Percentiles rank a stretch among this genome's conserved stretches.
Conservation (phyloP, 2,113 vertebrate genomes). For the Siphamia tubifer region DNA sequence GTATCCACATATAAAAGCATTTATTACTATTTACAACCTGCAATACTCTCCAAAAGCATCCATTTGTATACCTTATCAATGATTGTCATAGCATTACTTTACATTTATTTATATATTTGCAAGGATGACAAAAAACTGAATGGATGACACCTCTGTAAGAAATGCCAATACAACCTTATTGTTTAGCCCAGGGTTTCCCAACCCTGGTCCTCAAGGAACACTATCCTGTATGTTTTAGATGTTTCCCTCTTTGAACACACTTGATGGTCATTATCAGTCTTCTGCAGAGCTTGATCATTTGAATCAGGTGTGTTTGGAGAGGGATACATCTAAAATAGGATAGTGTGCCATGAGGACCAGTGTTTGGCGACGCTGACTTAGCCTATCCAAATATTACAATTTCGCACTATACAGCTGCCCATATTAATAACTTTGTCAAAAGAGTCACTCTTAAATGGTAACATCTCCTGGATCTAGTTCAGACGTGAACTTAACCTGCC, state of each 20-base stretch:
- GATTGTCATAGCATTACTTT: slow-evolving; percentile 57
- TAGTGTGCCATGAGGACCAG: no score
- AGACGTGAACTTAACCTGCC: background rate
- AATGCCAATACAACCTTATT: slow-evolving; percentile 7
- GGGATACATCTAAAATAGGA: no score
- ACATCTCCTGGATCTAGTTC: background rate
- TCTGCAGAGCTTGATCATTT: no score
- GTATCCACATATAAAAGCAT: slow-evolving; percentile 57
- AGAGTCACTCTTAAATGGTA: background rate
- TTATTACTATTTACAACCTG: slow-evolving; percentile 45
- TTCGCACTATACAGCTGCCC: background rate
- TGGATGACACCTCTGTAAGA: background rate
- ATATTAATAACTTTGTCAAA: background rate
- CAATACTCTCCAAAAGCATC: background rate
- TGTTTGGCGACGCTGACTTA: no score
- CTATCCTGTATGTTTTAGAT: no score
- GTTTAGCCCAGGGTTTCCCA: no score
- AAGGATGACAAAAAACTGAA: background rate
- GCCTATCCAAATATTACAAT: background rate
- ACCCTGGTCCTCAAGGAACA: no score
- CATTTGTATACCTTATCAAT: background rate
- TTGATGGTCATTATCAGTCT: no score
- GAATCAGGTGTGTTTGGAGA: no score
- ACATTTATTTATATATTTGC: slow-evolving; percentile 6
- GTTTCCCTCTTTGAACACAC: no score